Conservation (phyloP, 23 tunicate genomes). For the Styela clava region DNA sequence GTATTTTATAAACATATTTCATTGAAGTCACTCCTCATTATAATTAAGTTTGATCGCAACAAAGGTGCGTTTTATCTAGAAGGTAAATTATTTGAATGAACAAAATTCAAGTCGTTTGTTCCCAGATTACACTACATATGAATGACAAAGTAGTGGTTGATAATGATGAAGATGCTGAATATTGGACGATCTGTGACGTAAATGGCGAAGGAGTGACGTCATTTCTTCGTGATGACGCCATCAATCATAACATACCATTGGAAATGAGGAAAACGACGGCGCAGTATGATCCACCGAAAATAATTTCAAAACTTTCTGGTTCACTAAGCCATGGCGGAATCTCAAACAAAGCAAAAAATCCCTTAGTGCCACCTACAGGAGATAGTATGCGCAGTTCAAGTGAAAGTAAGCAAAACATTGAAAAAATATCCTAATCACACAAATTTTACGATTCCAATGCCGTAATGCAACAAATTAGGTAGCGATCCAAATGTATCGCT, state of each 20-base stretch:
- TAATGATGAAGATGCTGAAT: background rate
- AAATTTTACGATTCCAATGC: too few species aligned
- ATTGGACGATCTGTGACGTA: background rate
- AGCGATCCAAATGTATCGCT: too few species aligned
- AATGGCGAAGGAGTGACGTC: background rate
- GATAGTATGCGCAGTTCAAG: background rate
- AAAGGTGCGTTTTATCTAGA: too few species aligned
- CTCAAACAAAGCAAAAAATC: background rate
- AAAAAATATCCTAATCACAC: too few species aligned
- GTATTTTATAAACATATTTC: too few species aligned
- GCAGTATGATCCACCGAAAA: background rate
- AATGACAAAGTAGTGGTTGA: background rate
- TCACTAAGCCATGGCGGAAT: background rate
- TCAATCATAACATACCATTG: background rate
- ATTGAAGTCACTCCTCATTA: too few species aligned
- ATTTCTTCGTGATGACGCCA: background rate
- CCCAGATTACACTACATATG: background rate
- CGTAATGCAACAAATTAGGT: too few species aligned
- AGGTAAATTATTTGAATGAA: too few species aligned
- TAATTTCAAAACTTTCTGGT: background rate
- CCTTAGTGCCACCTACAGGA: background rate
- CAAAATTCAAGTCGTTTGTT: too few species aligned
- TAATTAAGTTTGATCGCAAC: too few species aligned
- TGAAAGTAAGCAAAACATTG: background rate
- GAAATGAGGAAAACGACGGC: background rate